Percentiles rank a stretch among this genome's conserved stretches.
Evolutionary conservation across 92 coral and sea anemone genomes (phyloP).

Genomic region (Bergia puertoricense): DNA sequence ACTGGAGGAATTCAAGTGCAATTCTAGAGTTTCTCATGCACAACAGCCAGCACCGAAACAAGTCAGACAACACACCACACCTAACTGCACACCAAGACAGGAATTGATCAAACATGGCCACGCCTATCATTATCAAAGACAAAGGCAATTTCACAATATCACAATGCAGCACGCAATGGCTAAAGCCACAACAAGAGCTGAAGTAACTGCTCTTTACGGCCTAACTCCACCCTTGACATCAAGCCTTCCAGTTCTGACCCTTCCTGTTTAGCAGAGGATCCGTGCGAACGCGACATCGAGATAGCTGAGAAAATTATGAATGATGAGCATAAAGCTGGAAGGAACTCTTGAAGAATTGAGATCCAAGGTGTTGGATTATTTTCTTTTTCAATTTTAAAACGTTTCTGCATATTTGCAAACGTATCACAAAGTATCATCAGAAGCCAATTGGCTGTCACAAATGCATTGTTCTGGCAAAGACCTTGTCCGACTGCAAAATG

Average conservation of each 20-base stretch:
- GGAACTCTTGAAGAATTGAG: conserved; percentile 25
- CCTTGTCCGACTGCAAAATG: conserved; percentile 26
- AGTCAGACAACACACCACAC: no score
- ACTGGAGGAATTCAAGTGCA: no score
- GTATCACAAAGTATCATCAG: conserved; percentile 31
- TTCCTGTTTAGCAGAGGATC: conserved; percentile 24
- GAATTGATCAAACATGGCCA: no score
- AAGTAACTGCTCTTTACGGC: conserved; percentile 42
- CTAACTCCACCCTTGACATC: background rate
- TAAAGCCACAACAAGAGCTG: conserved; percentile 36
- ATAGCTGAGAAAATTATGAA: conserved; percentile 40
- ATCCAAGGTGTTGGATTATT: conserved; percentile 50
- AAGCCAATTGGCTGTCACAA: conserved; percentile 50
- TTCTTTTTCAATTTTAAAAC: conserved; percentile 44
- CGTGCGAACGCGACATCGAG: conserved; percentile 41
- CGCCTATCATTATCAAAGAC: no score
- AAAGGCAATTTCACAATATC: no score
- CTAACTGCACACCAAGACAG: no score
- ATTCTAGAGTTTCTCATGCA: no score
- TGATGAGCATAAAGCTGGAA: conserved; percentile 13
- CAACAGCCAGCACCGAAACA: no score
- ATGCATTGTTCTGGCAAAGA: conserved; percentile 24
- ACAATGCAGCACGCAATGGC: no score
- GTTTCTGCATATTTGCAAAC: conserved; percentile 42
- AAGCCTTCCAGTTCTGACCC: conserved; percentile 28